These are phyloP conservation scores for Ctenosaura bakeri DNA, from an alignment of 2,797 vertebrate species.

Conservation along the genomic window DNA sequence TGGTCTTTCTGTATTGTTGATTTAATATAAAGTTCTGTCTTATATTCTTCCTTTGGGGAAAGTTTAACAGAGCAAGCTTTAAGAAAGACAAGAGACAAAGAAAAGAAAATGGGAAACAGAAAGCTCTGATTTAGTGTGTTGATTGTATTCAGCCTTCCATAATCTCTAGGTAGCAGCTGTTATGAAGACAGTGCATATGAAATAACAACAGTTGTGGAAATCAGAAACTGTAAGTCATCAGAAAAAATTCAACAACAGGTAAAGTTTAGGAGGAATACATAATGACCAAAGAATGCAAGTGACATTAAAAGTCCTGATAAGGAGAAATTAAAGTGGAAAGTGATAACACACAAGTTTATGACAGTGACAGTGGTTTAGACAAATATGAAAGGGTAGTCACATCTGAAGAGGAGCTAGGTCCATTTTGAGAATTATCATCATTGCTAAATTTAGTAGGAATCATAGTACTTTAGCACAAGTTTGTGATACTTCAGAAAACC, in stretches of 20 bases:
- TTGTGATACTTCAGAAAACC: background rate
- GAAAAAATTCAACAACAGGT: background rate
- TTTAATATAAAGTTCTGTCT: background rate
- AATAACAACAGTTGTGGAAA: conserved; percentile 23
- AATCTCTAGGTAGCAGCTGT: conserved; percentile 24
- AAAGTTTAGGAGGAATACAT: background rate
- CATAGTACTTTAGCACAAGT: background rate
- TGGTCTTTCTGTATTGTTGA: background rate
- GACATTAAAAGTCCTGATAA: background rate
- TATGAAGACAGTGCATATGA: conserved; percentile 14
- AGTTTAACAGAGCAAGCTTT: background rate
- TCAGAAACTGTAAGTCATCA: conserved; percentile 23
- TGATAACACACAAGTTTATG: background rate
- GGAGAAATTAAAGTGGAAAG: conserved; percentile 26
- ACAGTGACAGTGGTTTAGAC: background rate
- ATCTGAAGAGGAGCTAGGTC: background rate
- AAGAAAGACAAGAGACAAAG: background rate
- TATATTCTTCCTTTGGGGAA: background rate
- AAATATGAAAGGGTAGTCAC: background rate
- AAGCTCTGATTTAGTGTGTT: conserved; percentile 10
- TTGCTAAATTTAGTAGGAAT: background rate
- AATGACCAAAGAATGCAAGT: background rate
- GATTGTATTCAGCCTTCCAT: conserved; percentile 3
- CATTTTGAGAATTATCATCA: conserved; percentile 15
- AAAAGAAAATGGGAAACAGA: background rate